These are phyloP conservation scores for Eurystomus glaucurus DNA, from an alignment of 2,797 vertebrate genomes.

Conservation along the genomic window DNA sequence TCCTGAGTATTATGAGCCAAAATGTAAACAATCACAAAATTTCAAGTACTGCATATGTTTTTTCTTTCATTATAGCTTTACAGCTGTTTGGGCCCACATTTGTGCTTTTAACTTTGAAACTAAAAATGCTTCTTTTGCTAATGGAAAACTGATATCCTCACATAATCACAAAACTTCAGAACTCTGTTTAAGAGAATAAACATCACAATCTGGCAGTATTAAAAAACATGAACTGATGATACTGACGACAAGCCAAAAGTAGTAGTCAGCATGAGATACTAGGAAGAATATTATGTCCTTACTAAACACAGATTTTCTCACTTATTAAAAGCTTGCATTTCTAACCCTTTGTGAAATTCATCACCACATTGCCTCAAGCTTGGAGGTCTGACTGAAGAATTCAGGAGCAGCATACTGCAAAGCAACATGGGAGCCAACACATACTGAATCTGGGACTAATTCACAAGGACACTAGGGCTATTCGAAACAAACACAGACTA, in stretches of 20 bases:
- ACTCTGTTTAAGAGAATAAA: neutral
- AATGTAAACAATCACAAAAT: neutral
- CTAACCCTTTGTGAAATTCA: conserved; percentile 9
- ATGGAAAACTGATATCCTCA: neutral
- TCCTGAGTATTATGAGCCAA: neutral
- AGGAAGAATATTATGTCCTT: conserved; percentile 11
- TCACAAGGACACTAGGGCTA: neutral
- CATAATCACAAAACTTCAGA: neutral
- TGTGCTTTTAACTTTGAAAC: neutral
- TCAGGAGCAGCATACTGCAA: neutral
- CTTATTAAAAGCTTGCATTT: neutral
- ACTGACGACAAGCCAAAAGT: conserved; percentile 6
- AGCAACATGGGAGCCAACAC: neutral
- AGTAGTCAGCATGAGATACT: neutral
- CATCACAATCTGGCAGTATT: neutral
- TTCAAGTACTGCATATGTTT: neutral
- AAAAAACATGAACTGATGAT: conserved; percentile 18
- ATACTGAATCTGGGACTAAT: neutral
- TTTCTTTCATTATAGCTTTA: neutral
- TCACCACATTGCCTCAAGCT: neutral
- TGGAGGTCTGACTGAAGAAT: neutral
- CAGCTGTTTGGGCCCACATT: neutral
- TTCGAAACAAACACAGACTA: neutral
- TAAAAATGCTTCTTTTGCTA: neutral
- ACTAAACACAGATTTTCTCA: neutral